Base-by-base conservation (phyloP, 2,113 vertebrate genomes). In the Sinocyclocheilus grahami region DNA sequence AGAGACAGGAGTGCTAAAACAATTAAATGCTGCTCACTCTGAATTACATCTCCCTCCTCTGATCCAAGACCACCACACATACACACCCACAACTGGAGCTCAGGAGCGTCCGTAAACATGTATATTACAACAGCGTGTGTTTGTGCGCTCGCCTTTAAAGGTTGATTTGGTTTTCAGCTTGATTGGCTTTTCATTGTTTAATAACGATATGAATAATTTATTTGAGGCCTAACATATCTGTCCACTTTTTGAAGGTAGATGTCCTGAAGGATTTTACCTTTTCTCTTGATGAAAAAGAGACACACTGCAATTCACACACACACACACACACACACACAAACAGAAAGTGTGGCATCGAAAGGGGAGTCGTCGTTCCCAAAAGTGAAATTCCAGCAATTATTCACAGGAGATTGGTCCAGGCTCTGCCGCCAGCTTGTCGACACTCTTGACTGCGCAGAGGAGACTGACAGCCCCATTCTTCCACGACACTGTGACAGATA, bases 381-480 rank as follows among this genome's bases (percentile, higher is more conserved):
- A 95, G 95, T 94, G 90, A 95, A 96, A 95, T 95, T 95, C 93
- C 86, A 92, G 91, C 93, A 95, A 96, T 96, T 95, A 96, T 95
- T 95, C 95, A 95, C 92, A 83, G 89, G 93, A 95, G 91, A 93
- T 93, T 90, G 92, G 90, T 93, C 91, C 93, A 84, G 91, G 92
- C 92, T 94, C 95, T 95, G 93, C 89, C 91, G 90, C 91, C 93
- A 93, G 94, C 94, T 94, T 92, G 92, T 92, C 94, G 90, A 90
- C 93, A 94, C 93, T 95, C 95, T 95, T 95, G 92, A 92, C 91
- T 95, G 95, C 93, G 94, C 96, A 96, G 92, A 87, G 92, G 92
- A 95, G 95, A 96, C 96, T 97, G 96, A 96, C 96, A 96, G 96
- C 95, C 95, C 95, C 95, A 97, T 97, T 97, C 97, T 97, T 94